Conservation (phyloP, 1,140 invertebrate species). For the Chrysomallon squamiferum region DNA sequence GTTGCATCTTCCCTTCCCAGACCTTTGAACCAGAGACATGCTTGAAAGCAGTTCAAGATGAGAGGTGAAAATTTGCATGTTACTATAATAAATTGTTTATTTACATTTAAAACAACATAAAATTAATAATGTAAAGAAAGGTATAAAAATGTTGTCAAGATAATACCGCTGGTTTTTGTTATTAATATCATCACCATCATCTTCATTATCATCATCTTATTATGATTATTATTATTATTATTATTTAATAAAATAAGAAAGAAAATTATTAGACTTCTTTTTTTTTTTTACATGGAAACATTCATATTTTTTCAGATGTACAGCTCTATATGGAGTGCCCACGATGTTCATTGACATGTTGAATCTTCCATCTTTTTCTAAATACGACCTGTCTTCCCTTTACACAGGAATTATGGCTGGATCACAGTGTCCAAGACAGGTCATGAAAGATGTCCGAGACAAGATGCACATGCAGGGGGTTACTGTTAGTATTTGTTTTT, state of each 20-base stretch:
- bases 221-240: no score
- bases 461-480: conserved; percentile 57
- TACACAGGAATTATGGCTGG: conserved; percentile 65
- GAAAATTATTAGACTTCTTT: no score
- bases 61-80: conserved; percentile 36
- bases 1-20: conserved; percentile 43
- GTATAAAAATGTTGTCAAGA: no score
- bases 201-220: no score
- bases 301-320: conserved; percentile 75
- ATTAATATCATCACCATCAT: no score
- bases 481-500: conserved; percentile 44
- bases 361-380: conserved; percentile 59
- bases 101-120: neutral
- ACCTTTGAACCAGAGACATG: conserved; percentile 41
- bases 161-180: no score
- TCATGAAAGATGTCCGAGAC: conserved; percentile 48
- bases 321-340: conserved; percentile 86
- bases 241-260: no score
- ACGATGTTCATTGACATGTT: conserved; percentile 95
- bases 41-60: conserved; percentile 44
- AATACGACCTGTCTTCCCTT: conserved; percentile 61
- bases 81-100: neutral
- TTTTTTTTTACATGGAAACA: no score
- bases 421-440: conserved; percentile 58
- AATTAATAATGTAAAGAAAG: neutral